Percentiles rank a stretch among this genome's conserved stretches.
Evolutionary conservation across 2,888 invertebrate genomes (phyloP).

Genomic region (Slavum lentiscoides): DNA sequence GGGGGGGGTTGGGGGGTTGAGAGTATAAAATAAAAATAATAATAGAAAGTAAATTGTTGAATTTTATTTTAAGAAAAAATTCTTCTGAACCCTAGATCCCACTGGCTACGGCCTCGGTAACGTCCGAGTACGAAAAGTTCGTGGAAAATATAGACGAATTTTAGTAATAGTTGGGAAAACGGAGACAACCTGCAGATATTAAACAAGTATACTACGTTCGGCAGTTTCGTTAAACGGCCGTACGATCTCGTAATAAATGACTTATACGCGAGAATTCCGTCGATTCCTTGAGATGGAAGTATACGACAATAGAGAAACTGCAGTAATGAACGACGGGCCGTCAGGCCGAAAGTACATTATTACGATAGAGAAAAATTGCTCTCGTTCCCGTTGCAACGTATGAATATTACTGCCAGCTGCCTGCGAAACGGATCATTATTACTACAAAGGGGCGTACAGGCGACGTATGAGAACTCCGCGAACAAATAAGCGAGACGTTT

Average conservation of each 20-base stretch:
- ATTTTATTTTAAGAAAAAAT: too few relatives aligned
- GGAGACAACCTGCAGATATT: background rate
- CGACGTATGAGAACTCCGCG: background rate
- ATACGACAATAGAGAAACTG: background rate
- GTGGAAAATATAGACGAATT: background rate
- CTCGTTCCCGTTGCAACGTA: background rate
- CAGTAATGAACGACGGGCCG: background rate
- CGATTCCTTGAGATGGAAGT: background rate
- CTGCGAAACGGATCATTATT: background rate
- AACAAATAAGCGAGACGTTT: conserved; percentile 22
- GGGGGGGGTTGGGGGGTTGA: too few relatives aligned
- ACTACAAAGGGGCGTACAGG: conserved; percentile 2
- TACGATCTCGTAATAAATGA: background rate
- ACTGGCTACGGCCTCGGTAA: too few relatives aligned
- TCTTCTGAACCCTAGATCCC: too few relatives aligned
- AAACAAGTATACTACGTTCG: background rate
- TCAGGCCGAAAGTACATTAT: background rate
- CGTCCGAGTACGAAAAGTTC: too few relatives aligned
- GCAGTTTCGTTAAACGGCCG: background rate
- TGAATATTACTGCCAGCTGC: background rate
- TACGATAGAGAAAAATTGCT: background rate
- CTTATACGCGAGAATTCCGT: conserved; percentile 5
- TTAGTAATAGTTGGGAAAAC: background rate
- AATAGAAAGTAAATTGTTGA: too few relatives aligned
- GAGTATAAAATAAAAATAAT: too few relatives aligned